These are phyloP conservation scores for Drosophila kohkoa DNA, from an alignment of 1,140 invertebrate species.

Conservation along the genomic window DNA sequence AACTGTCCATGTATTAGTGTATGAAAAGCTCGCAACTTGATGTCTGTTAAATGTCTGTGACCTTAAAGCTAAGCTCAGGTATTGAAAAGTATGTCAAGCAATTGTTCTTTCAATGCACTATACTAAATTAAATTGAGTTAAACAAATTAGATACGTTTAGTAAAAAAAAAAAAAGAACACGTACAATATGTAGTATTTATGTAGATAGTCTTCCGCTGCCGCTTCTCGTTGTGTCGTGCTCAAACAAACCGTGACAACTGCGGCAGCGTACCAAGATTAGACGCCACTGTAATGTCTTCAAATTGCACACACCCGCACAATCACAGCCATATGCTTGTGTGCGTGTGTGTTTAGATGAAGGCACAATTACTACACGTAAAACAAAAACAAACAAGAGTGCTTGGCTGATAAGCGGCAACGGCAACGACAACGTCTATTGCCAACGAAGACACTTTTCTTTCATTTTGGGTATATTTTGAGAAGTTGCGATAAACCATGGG, in stretches of 20 bases:
- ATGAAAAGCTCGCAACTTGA: not conserved
- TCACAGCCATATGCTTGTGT: not conserved
- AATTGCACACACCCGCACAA: constrained; percentile 2
- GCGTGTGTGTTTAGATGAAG: constrained; percentile 9
- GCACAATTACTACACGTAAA: constrained; percentile 31
- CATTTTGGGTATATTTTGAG: constrained; percentile 4
- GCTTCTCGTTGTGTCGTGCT: not conserved
- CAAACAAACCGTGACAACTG: not conserved
- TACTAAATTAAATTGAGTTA: constrained; percentile 2
- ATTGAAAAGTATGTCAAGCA: constrained; percentile 3
- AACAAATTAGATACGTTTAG: not conserved
- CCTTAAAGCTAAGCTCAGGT: constrained; percentile 12
- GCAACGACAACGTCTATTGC: not conserved
- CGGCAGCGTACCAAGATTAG: constrained; percentile 6
- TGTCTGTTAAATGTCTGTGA: not conserved
- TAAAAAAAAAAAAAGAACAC: too few species aligned
- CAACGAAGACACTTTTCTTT: constrained; percentile 20
- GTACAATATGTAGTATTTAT: too few species aligned
- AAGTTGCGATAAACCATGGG: constrained; percentile 37
- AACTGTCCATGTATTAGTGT: not conserved
- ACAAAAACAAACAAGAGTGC: constrained; percentile 41
- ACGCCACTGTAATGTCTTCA: constrained; percentile 1
- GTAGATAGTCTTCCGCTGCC: not conserved
- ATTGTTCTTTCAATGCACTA: not conserved
- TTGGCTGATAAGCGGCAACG: constrained; percentile 48